Percentiles rank a stretch among this genome's conserved stretches.
These are phyloP conservation scores for Zenarchopterus dispar DNA, from an alignment of 2,797 vertebrate species.

Conservation along the genomic window DNA sequence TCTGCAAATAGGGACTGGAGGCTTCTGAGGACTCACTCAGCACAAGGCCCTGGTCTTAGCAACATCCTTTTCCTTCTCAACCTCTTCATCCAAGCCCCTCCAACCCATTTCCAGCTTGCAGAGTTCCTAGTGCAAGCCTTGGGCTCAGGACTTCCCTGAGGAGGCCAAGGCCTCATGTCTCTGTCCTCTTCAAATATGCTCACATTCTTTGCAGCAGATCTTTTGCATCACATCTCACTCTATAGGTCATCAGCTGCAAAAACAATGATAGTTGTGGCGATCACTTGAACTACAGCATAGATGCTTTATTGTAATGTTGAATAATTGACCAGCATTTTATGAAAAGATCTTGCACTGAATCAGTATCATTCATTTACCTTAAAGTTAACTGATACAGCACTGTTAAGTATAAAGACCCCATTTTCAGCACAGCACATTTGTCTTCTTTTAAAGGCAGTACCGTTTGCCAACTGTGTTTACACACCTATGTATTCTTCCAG, in stretches of 20 bases:
- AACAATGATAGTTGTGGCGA: background rate
- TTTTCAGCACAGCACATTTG: slow-evolving; percentile 7
- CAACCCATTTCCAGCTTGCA: slow-evolving; percentile 34
- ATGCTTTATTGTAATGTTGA: slow-evolving; percentile 2
- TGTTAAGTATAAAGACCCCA: slow-evolving; percentile 1
- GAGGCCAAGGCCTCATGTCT: slow-evolving; percentile 40
- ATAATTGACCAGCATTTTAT: slow-evolving; percentile 35
- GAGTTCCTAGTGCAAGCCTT: slow-evolving; percentile 41
- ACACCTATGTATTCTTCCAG: slow-evolving; percentile 55
- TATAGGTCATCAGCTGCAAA: too few species aligned
- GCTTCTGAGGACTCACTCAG: slow-evolving; percentile 66
- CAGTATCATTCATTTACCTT: background rate
- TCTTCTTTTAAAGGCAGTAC: slow-evolving; percentile 37
- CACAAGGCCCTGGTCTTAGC: slow-evolving; percentile 57
- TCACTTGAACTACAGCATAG: slow-evolving; percentile 25
- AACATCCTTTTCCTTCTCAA: slow-evolving; percentile 46
- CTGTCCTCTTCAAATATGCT: slow-evolving; percentile 40
- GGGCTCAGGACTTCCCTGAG: slow-evolving; percentile 48
- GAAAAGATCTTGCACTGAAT: slow-evolving; percentile 6
- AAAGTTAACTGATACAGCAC: too few species aligned
- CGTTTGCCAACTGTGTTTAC: slow-evolving; percentile 51
- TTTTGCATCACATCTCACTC: slow-evolving; percentile 29
- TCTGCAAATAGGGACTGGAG: slow-evolving; percentile 67
- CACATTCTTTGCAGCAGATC: slow-evolving; percentile 45
- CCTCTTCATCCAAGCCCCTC: slow-evolving; percentile 41